Evolutionary conservation across 2,113 vertebrate genomes (phyloP).

Genomic region (Strix aluco): DNA sequence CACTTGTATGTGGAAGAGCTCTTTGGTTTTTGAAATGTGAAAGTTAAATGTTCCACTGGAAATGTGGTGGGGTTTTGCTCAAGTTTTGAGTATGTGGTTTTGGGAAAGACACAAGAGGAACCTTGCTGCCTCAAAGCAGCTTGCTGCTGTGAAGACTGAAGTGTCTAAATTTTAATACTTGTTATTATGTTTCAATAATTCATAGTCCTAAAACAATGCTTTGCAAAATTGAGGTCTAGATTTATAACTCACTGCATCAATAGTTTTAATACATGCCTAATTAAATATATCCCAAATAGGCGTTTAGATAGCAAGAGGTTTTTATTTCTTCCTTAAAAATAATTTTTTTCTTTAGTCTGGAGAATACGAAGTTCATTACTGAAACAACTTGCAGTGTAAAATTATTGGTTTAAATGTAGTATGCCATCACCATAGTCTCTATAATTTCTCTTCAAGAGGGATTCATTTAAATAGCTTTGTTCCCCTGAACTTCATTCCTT

Average conservation of each 20-base stretch:
- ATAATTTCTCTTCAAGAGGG: neutral
- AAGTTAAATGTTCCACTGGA: neutral
- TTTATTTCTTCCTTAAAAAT: neutral
- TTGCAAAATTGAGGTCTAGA: neutral
- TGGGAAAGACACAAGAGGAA: neutral
- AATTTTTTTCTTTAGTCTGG: neutral
- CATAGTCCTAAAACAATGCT: neutral
- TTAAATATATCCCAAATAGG: neutral
- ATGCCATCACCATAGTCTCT: neutral
- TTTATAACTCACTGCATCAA: neutral
- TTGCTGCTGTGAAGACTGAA: neutral
- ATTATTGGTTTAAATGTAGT: neutral
- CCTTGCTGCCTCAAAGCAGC: neutral
- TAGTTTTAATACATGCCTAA: neutral
- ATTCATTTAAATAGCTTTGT: neutral
- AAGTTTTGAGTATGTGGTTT: neutral
- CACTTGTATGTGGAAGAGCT: neutral
- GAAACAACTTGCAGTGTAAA: neutral
- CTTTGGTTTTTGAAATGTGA: neutral
- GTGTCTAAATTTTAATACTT: neutral
- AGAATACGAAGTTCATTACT: neutral
- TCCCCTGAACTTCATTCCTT: neutral
- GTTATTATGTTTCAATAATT: neutral
- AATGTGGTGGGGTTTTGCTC: neutral
- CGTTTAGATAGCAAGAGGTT: neutral